Evolutionary conservation across 2,888 invertebrate species (phyloP), one percentile per base, ranked within the genome.

Genomic region (Uloborus plumipes): DNA sequence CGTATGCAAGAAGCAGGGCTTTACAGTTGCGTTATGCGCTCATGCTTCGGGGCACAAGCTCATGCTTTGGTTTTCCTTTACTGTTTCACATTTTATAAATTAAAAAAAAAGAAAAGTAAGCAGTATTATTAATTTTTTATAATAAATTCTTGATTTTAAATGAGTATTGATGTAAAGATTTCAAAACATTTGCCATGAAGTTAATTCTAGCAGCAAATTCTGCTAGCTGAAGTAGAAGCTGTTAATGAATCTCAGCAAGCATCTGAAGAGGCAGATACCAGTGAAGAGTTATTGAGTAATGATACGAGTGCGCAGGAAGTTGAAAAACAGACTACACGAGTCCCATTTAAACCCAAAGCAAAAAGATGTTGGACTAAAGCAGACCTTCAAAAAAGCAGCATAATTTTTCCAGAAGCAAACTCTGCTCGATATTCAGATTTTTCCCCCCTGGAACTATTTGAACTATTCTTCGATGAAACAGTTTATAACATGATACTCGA

Each of bases 11-110:
- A 58, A 58, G 58, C 58, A n/a, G 9, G 58, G 58, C n/a, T 58
- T 58, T n/a, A 58, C 58, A 13, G 58, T 58, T 18, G 13, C 58
- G 1, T 58, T 58, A 9, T 58, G 58, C 18, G 18, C 58, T 20
- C n/a, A 9, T n/a, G n/a, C n/a, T n/a, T 58, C 58, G 6, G 58
- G 58, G 58, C 58, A 58, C 58, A 58, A 58, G 58, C n/a, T n/a
- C n/a, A 58, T 58, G 58, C 58, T 9, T 58, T 11, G 18, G 18
- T 58, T 58, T 18, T 58, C 18, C 22, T n/a, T n/a, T n/a, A n/a
- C n/a, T n/a, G n/a, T n/a, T n/a, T n/a, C n/a, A n/a, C n/a, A n/a
- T n/a, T n/a, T n/a, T n/a, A n/a, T n/a, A n/a, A n/a, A n/a, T n/a
- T n/a, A n/a, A n/a, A n/a, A n/a, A n/a, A n/a, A n/a, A n/a, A n/a